phyloP scores from a whole-genome alignment of 2,888 invertebrate species.

The Mantis religiosa region DNA sequence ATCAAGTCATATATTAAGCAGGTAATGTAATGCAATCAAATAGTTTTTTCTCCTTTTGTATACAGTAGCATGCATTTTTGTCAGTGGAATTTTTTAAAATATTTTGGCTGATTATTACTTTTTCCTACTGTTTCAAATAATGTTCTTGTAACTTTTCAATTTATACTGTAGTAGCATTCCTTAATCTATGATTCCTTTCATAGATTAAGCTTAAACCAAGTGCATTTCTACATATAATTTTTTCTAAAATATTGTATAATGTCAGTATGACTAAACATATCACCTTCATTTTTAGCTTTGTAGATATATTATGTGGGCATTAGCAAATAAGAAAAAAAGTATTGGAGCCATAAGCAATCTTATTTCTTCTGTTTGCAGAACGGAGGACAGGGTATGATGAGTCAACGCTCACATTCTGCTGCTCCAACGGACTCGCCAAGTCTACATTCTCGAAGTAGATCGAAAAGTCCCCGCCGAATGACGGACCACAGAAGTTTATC shows the following conservation, averaged over 20 bases:
- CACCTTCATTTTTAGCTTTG: too few species aligned
- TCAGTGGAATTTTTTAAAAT: neutral
- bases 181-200: too few species aligned
- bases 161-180: too few species aligned
- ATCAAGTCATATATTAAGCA: neutral
- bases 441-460: constrained; percentile 59
- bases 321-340: neutral
- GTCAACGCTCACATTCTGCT: constrained; percentile 80
- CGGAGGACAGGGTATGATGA: constrained; percentile 47
- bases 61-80: neutral
- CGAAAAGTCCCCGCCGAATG: constrained; percentile 70
- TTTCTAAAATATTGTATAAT: too few species aligned
- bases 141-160: neutral
- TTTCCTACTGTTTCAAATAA: neutral
- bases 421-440: constrained; percentile 67
- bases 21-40: neutral
- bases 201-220: too few species aligned
- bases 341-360: neutral
- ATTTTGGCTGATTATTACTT: neutral
- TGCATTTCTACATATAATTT: too few species aligned
- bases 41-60: neutral
- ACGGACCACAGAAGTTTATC: constrained; percentile 72
- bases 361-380: constrained; percentile 40
- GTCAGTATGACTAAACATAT: too few species aligned
- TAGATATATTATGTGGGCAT: neutral